Conservation (phyloP, 1,140 invertebrate genomes). For the Penaeus chinensis region DNA sequence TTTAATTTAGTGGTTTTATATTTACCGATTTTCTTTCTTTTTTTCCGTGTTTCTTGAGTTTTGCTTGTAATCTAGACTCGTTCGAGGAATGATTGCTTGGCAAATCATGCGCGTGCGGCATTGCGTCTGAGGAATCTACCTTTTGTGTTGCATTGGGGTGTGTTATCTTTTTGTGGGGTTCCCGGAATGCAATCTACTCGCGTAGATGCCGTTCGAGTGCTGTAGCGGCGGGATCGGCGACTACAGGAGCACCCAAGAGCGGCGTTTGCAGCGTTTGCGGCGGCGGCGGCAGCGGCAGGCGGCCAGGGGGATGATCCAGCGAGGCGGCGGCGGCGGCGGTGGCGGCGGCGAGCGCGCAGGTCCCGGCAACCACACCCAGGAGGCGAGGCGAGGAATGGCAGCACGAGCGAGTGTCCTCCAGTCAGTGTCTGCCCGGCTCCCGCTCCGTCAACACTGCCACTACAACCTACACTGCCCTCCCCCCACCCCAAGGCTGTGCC, state of each 20-base stretch:
- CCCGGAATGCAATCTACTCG: background rate
- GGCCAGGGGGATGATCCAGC: background rate
- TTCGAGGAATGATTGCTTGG: too few relatives aligned
- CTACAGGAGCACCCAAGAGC: background rate
- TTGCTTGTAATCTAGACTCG: too few relatives aligned
- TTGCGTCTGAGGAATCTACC: too few relatives aligned
- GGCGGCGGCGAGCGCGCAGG: constrained; percentile 26
- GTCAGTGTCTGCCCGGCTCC: constrained; percentile 36
- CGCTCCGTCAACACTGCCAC: constrained; percentile 28
- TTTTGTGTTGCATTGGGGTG: too few relatives aligned
- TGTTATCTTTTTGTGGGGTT: background rate
- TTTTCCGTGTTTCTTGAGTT: too few relatives aligned
- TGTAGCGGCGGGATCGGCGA: background rate
- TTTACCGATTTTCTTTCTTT: too few relatives aligned
- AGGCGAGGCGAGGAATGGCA: constrained; percentile 7
- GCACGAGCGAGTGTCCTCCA: constrained; percentile 12
- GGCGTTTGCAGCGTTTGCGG: constrained; percentile 1
- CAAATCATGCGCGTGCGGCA: too few relatives aligned
- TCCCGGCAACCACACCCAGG: constrained; percentile 53
- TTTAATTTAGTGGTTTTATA: too few relatives aligned
- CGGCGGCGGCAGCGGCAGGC: background rate
- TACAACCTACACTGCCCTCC: too few relatives aligned
- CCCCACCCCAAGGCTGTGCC: background rate
- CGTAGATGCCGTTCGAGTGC: background rate
- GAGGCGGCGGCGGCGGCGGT: background rate